Conservation (phyloP, 2,797 vertebrate genomes). For the Sciurus carolinensis region DNA sequence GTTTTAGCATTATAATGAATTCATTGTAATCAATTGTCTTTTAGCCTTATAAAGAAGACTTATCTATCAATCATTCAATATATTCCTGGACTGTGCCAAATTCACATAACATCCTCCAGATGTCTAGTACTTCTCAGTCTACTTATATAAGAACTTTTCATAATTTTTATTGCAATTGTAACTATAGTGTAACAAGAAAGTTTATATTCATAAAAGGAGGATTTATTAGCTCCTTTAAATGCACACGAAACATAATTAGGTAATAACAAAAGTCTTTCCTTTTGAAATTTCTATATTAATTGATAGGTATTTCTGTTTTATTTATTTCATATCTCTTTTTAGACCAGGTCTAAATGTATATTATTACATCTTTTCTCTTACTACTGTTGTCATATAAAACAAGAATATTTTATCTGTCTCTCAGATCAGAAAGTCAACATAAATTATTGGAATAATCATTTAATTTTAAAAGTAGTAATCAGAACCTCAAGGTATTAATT, state of each 20-base stretch:
- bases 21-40: background rate
- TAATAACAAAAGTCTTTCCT: background rate
- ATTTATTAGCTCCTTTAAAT: conserved; percentile 27
- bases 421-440: conserved; percentile 44
- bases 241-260: background rate
- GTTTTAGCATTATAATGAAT: background rate
- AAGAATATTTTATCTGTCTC: conserved; percentile 39
- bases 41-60: conserved; percentile 33
- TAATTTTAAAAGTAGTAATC: conserved; percentile 54
- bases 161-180: conserved; percentile 45
- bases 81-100: background rate
- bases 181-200: background rate
- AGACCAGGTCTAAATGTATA: background rate
- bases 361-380: background rate
- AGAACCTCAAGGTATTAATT: background rate
- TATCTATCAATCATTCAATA: background rate
- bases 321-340: conserved; percentile 27
- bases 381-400: background rate
- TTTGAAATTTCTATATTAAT: conserved; percentile 42
- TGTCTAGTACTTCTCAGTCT: background rate
- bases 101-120: background rate
- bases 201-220: background rate
- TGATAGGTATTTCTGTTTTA: conserved; percentile 8
- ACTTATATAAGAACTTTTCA: background rate
- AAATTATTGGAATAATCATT: conserved; percentile 42